Evolutionary conservation across 1,140 invertebrate genomes (phyloP), one percentile per base, ranked within the genome.

Genomic region (Zelostemma sp.): DNA sequence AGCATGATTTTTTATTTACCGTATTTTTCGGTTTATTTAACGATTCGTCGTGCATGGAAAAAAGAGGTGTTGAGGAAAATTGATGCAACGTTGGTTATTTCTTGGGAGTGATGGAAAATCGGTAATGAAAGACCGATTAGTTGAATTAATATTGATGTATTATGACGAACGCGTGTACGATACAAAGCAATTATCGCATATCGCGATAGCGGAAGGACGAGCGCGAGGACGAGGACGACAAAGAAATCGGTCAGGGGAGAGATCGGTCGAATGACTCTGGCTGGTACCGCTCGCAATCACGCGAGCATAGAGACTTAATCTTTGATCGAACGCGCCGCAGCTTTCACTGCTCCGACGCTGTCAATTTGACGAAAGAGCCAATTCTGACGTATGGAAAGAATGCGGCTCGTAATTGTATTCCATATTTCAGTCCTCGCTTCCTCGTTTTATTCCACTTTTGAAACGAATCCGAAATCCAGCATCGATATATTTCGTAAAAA

Each of bases 171-270:
- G n/a, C n/a, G n/a, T n/a, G 21, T 25, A 4, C 21, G 21, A 8
- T 8, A 25, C 3, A 25, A 25, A 25, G 21, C 21, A 25, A 25
- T 25, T 25, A 25, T 25, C 21, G 45, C 41, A 38, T 61, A 54
- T 53, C 51, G 41, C 68, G 41, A 59, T 61, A 62, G 54, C 65
- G 70, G 56, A 62, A 66, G 65, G 62, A 69, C 65, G 56, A 66
- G 9, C 33, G 38, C 58, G 70, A 62, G 61, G 54, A 69, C 58
- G 70, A 61, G 60, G 48, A 68, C 55, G 54, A 62, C 31, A 56
- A 53, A 40, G 51, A 68, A 61, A 68, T 72, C 66, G 70, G 57
- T 60, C 58, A 60, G 55, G 48, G 64, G 21, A 48, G 41, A 62
- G 59, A 38, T 55, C 21, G 45, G 17, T 14, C 6, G 28, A 47